Base-by-base conservation (phyloP, 2,113 vertebrate species). In the Lanius ludovicianus region DNA sequence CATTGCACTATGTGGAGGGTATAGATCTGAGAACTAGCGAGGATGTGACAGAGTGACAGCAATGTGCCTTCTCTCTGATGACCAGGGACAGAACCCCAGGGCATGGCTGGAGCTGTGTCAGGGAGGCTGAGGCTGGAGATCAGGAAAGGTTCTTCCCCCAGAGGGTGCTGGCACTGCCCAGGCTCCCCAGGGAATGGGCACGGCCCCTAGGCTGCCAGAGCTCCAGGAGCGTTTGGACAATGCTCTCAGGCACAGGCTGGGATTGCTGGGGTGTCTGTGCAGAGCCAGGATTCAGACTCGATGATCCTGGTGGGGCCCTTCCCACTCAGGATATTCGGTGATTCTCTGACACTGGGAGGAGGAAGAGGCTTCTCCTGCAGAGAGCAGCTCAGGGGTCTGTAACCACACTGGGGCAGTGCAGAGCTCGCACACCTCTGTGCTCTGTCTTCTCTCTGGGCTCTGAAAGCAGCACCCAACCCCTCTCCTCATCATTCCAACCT, bases 241-340 rank as follows among this genome's bases (percentile, higher is more conserved):
- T 0, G 0, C n/a, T 15, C 2, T 2, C 33, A 55, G 30, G 33
- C 15, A 0, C 55, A 49, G 17, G 41, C 35, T 42, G 56, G 30
- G 47, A 22, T 5, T 84, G 20, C 0, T 55, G 41, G 35, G 25
- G 41, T 11, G 31, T 37, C n/a, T 63, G 49, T 9, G 31, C n/a
- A 56, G 35, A 35, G 21, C 1, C 13, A 14, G 21, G 41, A 13
- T 2, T 2, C 41, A 41, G 47, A 42, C 30, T 68, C 0, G 0
- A 16, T 35, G 47, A 69, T 41, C 56, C 25, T 4, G 37, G 41
- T 49, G 18, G 15, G 31, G 7, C 41, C 27, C 12, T 49, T 42
- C 63, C 56, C 5, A 31, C 22, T 56, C 47, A 47, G 28, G 19
- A 22, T 49, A 37, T 21, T 37, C 60, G 0, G 0, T 50, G 44